Evolutionary conservation across 2,888 invertebrate genomes (phyloP).

Genomic region (Lasioglossum calceatum): DNA sequence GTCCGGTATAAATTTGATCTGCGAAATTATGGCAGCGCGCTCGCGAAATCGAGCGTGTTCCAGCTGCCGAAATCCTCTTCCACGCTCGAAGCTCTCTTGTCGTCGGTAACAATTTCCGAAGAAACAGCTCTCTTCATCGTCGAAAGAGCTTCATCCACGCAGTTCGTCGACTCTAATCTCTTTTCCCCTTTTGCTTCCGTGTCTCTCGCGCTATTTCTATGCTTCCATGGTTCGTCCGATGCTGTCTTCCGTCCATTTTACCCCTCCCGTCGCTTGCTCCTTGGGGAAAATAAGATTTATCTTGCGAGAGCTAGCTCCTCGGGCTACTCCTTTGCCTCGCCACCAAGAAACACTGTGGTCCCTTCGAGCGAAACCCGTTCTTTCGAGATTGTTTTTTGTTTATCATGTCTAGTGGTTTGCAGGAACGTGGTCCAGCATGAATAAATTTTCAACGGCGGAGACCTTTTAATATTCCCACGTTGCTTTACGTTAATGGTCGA

Average conservation of each 20-base stretch:
- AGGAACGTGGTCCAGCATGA: background rate
- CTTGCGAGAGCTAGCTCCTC: background rate
- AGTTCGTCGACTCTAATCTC: conserved; percentile 32
- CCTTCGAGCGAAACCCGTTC: background rate
- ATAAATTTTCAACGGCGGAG: background rate
- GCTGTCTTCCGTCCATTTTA: conserved; percentile 14
- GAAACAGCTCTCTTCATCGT: background rate
- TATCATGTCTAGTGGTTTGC: background rate
- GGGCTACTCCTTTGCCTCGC: background rate
- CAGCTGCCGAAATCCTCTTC: conserved; percentile 12
- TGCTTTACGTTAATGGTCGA: background rate
- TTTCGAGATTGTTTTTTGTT: background rate
- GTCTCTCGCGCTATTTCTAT: conserved; percentile 2
- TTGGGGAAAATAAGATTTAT: conserved; percentile 24
- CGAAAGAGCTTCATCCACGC: background rate
- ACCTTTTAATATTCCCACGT: background rate
- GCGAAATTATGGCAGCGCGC: conserved; percentile 26
- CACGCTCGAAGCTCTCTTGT: conserved; percentile 19
- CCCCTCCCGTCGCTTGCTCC: background rate
- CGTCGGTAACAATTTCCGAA: conserved; percentile 41
- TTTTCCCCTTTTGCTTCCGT: conserved; percentile 1
- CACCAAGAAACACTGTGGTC: background rate
- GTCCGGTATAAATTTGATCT: conserved; percentile 24
- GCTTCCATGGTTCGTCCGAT: background rate
- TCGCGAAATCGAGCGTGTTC: conserved; percentile 22